These are phyloP conservation scores for Fragum fragum DNA, from an alignment of 2,888 invertebrate genomes.

Conservation along the genomic window DNA sequence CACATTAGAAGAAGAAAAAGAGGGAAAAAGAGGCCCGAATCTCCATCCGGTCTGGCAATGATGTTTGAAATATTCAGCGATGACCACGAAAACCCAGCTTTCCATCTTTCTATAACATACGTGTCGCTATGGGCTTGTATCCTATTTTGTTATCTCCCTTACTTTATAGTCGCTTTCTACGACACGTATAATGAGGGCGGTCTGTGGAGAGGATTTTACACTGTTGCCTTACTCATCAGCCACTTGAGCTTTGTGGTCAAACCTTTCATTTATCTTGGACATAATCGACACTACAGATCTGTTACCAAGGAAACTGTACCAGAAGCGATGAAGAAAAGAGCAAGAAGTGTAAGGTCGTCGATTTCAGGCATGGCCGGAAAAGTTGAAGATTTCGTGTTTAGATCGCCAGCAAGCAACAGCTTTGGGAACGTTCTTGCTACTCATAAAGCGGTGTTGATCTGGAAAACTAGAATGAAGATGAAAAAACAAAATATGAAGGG, in stretches of 20 bases:
- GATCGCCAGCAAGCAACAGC: constrained; percentile 51
- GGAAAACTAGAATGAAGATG: constrained; percentile 56
- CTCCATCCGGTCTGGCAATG: constrained; percentile 18
- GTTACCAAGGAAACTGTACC: constrained; percentile 70
- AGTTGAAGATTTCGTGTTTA: constrained; percentile 69
- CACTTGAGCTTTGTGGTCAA: constrained; percentile 71
- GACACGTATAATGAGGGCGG: constrained; percentile 43
- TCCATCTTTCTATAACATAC: constrained; percentile 72
- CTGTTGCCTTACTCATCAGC: constrained; percentile 63
- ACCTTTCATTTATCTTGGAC: constrained; percentile 71
- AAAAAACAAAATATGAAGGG: constrained; percentile 10
- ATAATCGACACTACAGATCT: constrained; percentile 68
- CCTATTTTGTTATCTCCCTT: constrained; percentile 62
- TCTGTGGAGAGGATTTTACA: constrained; percentile 68
- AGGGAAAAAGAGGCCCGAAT: not conserved
- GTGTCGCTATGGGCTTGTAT: constrained; percentile 63
- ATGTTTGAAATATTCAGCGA: constrained; percentile 66
- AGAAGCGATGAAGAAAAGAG: constrained; percentile 59
- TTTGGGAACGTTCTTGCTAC: constrained; percentile 60
- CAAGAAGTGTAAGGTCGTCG: constrained; percentile 52
- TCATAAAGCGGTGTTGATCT: constrained; percentile 62
- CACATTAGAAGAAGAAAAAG: not conserved
- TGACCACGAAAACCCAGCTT: constrained; percentile 67
- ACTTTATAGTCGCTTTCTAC: constrained; percentile 60
- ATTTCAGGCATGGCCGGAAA: constrained; percentile 52